Base-by-base conservation (phyloP, 2,888 invertebrate species). In the Apodemia zela region DNA sequence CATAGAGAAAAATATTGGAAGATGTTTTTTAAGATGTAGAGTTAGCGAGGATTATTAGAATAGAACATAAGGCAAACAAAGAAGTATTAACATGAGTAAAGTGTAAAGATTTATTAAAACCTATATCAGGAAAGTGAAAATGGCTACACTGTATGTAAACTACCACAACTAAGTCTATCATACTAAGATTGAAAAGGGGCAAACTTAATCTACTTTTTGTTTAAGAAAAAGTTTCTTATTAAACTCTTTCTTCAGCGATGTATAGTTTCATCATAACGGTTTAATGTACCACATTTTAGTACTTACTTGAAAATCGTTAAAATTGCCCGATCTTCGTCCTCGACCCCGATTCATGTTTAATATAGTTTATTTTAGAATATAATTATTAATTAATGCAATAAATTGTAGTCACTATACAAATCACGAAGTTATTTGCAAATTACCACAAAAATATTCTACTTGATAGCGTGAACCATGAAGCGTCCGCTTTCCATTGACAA, bases 251-350 rank as follows among this genome's bases (percentile, higher is more conserved):
- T 17, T 47, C n/a, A 17, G 47, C 2, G 2, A 47, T 8, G 17
- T 47, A 8, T 17, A 8, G 17, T 47, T 47, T 47, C 47, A 47
- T 47, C 17, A 17, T 47, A 47, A 47, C 47, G 47, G 47, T 47
- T 47, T 8, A 47, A 47, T 47, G 47, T 47, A 47, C 17, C 47
- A 45, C n/a, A 17, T 45, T 18, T 51, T 25, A 18, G 25, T 13
- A 51, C 51, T 51, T 18, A 51, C 51, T 21, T 18, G 51, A 51
- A 51, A 51, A 21, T 51, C 51, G 11, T 51, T 18, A 25, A 51
- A 51, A 51, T 51, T 25, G 21, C 21, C 51, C 3, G 51, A 21
- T 21, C 51, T 51, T 51, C 51, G 51, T 51, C 51, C 51, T 51
- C 51, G 51, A 13, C 21, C 21, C 21, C 21, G 51, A 17, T 51